Conservation (phyloP, 2,888 invertebrate genomes). For the Tipula vernalis region DNA sequence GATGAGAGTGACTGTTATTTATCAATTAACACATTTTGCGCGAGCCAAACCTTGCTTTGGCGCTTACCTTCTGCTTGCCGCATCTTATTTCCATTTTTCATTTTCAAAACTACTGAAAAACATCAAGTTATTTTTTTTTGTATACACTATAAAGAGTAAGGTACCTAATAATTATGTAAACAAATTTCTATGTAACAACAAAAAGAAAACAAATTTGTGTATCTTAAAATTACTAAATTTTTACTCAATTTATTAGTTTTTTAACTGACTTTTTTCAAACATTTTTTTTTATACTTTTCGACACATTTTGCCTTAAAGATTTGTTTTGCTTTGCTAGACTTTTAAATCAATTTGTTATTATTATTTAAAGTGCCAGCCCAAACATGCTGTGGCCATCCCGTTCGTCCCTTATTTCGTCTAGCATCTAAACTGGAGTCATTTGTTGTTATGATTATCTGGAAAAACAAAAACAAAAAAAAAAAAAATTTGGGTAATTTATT, state of each 20-base stretch:
- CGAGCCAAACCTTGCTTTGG: too few relatives aligned
- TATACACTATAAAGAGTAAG: neutral
- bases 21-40: too few relatives aligned
- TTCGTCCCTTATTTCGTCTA: constrained; percentile 55
- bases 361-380: constrained; percentile 76
- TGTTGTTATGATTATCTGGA: constrained; percentile 7
- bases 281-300: neutral
- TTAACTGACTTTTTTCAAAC: neutral
- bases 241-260: constrained; percentile 4
- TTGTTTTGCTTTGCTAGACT: neutral
- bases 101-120: neutral
- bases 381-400: constrained; percentile 95
- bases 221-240: neutral
- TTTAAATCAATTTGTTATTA: neutral
- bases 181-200: neutral
- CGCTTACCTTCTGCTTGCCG: neutral
- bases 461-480: neutral
- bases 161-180: neutral
- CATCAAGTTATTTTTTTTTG: neutral
- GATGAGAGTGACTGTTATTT: too few relatives aligned
- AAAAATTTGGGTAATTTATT: neutral
- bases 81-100: neutral
- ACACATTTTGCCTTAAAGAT: neutral
- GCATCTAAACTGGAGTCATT: neutral
- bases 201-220: neutral